Base-by-base conservation (phyloP, 64 coral and sea anemone species). In the Stichodactyla helianthus region DNA sequence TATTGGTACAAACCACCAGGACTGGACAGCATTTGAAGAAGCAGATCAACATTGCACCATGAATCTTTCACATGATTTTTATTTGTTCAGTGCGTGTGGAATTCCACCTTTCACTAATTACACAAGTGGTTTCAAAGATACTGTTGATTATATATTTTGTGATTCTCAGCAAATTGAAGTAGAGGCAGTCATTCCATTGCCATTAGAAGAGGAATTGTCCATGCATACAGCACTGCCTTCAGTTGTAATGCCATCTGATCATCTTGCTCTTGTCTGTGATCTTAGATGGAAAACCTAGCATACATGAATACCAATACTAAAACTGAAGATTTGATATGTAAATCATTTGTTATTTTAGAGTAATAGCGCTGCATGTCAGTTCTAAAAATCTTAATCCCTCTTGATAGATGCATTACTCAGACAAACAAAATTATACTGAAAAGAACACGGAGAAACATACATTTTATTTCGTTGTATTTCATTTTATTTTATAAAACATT, bases 261-360 rank as follows among this genome's bases (percentile, higher is more conserved):
- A 99, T 90, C 77, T 99, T 51, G 97, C 97, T 63, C 83, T 99
- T 53, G 90, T 95, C n/a, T 99, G 97, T 91, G 97, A 99, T 83
- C 88, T 99, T 17, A 90, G 65, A 77, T 99, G 97, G 93, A 99
- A 93, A 60, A 54, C 7, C 4, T 74, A 31, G 35, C 35, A 44
- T 44, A 44, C 35, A 44, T 2, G 35, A 44, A 44, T 44, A 44
- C 0, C 35, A 44, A 44, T 44, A 44, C 35, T 44, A 44, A 44
- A 44, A 44, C 4, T 44, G 35, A 44, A 44, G 35, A 44, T 44
- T 44, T 44, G 35, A 2, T 44, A 3, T 44, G 35, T 44, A 44
- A 44, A 44, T 44, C 35, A 44, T 44, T 44, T 1, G 35, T 3
- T 44, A 44, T 44, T 44, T 44, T 44, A 44, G 1, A 44, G 35